These are phyloP conservation scores for Sylvicola fuscatus DNA, from an alignment of 2,888 invertebrate genomes.

Conservation along the genomic window DNA sequence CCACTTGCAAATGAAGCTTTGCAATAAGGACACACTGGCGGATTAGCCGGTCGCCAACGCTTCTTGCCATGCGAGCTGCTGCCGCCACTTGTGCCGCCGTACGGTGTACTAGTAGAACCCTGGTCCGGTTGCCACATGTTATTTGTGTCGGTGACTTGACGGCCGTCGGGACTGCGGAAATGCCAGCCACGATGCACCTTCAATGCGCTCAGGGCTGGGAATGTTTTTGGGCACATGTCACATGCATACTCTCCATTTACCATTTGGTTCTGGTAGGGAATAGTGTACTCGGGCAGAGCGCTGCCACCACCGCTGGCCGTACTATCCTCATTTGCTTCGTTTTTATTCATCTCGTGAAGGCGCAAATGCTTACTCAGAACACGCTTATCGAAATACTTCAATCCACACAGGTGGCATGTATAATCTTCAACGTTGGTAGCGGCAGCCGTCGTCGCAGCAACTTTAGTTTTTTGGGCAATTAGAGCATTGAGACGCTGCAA, in stretches of 20 bases:
- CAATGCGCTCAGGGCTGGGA: conserved; percentile 23
- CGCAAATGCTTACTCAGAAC: conserved; percentile 23
- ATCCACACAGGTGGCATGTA: conserved; percentile 20
- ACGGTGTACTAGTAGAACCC: conserved; percentile 4
- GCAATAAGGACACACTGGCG: conserved; percentile 20
- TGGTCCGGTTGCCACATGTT: conserved; percentile 9
- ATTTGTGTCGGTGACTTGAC: conserved; percentile 14
- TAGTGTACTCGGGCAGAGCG: conserved; percentile 1
- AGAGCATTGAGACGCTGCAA: conserved; percentile 11
- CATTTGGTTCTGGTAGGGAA: conserved; percentile 4
- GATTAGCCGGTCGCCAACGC: background rate
- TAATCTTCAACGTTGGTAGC: conserved; percentile 1
- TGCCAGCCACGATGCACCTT: conserved; percentile 28
- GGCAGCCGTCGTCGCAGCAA: background rate
- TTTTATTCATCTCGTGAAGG: conserved; percentile 19
- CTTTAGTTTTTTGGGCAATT: conserved; percentile 8
- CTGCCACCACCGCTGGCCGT: background rate
- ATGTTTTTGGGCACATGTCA: conserved; percentile 24
- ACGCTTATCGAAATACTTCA: conserved; percentile 23
- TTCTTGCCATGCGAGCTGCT: background rate
- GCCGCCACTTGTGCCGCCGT: background rate
- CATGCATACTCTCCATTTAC: conserved; percentile 23
- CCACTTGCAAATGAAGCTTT: conserved; percentile 24
- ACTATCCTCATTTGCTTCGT: conserved; percentile 18
- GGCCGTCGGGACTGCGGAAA: conserved; percentile 23